These are phyloP conservation scores for Aptenodytes patagonicus DNA, from an alignment of 2,113 vertebrate genomes.

Conservation along the genomic window DNA sequence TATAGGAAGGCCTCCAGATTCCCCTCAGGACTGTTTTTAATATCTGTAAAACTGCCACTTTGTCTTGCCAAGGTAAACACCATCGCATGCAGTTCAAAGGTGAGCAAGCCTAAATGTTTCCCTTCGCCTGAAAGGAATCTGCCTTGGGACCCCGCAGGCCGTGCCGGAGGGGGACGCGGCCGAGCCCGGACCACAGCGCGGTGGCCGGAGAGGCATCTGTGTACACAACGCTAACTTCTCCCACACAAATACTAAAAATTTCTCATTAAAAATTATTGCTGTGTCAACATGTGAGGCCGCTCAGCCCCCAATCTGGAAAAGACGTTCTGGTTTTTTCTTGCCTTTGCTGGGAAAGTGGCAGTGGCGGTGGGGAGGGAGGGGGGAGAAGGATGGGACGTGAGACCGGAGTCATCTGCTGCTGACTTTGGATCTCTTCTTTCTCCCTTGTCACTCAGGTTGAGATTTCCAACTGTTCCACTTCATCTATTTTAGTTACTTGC, in stretches of 20 bases:
- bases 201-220: slow-evolving; percentile 84
- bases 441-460: slow-evolving; percentile 45
- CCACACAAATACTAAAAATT: slow-evolving; percentile 84
- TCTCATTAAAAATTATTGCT: slow-evolving; percentile 86
- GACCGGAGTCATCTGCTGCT: slow-evolving; percentile 63
- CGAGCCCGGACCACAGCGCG: slow-evolving; percentile 35
- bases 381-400: slow-evolving; percentile 37
- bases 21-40: slow-evolving; percentile 93
- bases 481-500: slow-evolving; percentile 60
- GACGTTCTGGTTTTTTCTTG: slow-evolving; percentile 56
- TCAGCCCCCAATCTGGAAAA: slow-evolving; percentile 78
- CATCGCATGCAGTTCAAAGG: slow-evolving; percentile 95
- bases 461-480: slow-evolving; percentile 50
- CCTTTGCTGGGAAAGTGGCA: slow-evolving; percentile 40
- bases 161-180: slow-evolving; percentile 80
- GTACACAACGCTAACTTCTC: slow-evolving; percentile 83
- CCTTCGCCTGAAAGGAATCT: slow-evolving; percentile 90
- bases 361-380: neutral
- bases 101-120: slow-evolving; percentile 94
- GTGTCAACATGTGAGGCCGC: slow-evolving; percentile 81
- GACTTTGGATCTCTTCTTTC: slow-evolving; percentile 49
- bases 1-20: slow-evolving; percentile 77
- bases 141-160: slow-evolving; percentile 72
- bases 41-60: slow-evolving; percentile 99
- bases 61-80: slow-evolving; percentile 98